Evolutionary conservation across 1,140 invertebrate genomes (phyloP).

Genomic region (Aphis craccivora): DNA sequence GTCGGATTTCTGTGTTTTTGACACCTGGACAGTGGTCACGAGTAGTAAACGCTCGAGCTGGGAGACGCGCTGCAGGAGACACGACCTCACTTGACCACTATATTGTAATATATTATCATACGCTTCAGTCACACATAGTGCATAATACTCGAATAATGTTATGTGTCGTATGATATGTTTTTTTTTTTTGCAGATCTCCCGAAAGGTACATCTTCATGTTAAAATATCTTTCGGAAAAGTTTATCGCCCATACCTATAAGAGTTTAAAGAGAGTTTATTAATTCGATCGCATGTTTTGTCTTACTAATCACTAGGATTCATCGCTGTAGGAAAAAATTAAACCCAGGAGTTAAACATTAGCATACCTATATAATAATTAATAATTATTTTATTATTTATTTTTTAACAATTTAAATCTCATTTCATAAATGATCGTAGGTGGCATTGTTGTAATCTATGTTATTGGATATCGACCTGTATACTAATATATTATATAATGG

Average conservation of each 20-base stretch:
- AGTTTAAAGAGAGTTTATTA: too few species aligned
- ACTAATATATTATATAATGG: too few species aligned
- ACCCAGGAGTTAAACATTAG: too few species aligned
- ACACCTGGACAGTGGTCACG: not conserved
- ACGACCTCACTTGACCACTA: conserved; percentile 15
- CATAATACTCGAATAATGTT: not conserved
- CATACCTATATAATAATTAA: too few species aligned
- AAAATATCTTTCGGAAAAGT: not conserved
- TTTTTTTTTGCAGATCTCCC: not conserved
- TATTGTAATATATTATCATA: not conserved
- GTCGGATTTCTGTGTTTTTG: conserved; percentile 35
- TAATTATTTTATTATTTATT: too few species aligned
- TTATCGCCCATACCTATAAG: not conserved
- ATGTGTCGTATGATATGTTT: not conserved
- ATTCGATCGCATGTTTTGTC: too few species aligned
- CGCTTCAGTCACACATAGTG: not conserved
- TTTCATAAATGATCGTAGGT: too few species aligned
- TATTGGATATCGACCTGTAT: too few species aligned
- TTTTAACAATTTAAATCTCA: too few species aligned
- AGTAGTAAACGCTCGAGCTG: not conserved
- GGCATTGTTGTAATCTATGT: too few species aligned
- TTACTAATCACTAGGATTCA: too few species aligned
- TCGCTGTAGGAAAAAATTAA: too few species aligned
- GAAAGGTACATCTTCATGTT: not conserved
- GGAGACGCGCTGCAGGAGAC: not conserved